These are phyloP conservation scores for Vombatus ursinus DNA, from an alignment of 2,113 vertebrate species.

Conservation along the genomic window DNA sequence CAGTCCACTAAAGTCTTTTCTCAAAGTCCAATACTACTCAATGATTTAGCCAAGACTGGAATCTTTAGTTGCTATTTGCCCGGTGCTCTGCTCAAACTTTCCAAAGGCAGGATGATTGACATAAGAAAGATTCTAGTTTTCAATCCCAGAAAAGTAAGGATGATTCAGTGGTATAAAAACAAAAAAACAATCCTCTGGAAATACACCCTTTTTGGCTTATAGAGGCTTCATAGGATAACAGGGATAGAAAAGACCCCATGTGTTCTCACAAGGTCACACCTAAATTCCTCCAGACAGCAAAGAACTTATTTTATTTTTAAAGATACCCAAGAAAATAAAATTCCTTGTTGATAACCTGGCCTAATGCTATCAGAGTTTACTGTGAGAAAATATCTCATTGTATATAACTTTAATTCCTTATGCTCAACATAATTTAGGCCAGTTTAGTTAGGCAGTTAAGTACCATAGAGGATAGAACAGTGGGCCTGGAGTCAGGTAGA, in stretches of 20 bases:
- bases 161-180: not conserved
- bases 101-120: accelerated
- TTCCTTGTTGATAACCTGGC: not conserved
- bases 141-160: not conserved
- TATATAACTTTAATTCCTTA: not conserved
- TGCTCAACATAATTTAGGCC: not conserved
- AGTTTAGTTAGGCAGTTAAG: not conserved
- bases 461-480: not conserved
- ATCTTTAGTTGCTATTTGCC: not conserved
- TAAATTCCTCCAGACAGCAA: not conserved
- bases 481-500: not conserved
- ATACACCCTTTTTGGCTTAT: not conserved
- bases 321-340: not conserved
- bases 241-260: not conserved
- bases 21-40: not conserved
- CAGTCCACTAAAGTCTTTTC: not conserved
- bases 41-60: not conserved
- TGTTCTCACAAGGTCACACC: not conserved
- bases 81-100: not conserved
- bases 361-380: not conserved
- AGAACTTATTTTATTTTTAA: not conserved
- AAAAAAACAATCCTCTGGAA: not conserved
- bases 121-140: not conserved
- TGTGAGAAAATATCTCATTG: not conserved
- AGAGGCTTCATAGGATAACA: not conserved